phyloP scores from a whole-genome alignment of 2,113 vertebrate genomes.

The Asarcornis scutulata region DNA sequence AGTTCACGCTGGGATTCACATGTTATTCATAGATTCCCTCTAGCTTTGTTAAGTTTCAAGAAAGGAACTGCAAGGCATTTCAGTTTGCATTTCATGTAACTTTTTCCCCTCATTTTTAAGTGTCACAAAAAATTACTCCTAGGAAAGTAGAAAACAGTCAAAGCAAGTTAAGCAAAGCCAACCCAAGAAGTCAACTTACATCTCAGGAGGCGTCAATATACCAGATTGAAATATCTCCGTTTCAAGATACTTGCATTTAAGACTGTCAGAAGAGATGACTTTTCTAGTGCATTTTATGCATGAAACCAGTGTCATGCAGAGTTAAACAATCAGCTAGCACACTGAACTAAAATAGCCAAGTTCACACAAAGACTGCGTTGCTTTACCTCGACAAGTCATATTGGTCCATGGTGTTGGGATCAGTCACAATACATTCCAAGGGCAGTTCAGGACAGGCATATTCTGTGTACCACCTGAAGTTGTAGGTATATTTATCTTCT shows the following conservation, averaged over 20 bases:
- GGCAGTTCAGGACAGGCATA: conserved; percentile 91
- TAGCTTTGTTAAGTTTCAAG: background rate
- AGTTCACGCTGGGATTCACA: background rate
- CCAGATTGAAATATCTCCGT: background rate
- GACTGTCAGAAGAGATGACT: background rate
- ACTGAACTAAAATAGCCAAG: background rate
- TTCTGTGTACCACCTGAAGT: conserved; percentile 95
- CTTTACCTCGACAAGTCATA: conserved; percentile 93
- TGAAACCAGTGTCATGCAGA: background rate
- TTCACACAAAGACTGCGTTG: background rate
- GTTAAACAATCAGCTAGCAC: background rate
- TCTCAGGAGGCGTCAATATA: background rate
- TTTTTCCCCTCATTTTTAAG: background rate
- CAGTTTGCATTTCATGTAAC: background rate
- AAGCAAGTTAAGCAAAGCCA: background rate
- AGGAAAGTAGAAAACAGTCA: background rate
- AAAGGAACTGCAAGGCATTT: background rate
- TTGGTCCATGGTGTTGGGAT: conserved; percentile 83
- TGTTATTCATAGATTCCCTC: background rate
- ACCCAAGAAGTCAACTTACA: background rate
- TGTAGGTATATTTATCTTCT: conserved; percentile 91
- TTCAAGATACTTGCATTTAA: background rate
- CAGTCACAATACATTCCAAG: conserved; percentile 90
- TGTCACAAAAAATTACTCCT: background rate
- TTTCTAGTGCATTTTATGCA: background rate